Evolutionary conservation across 1,140 invertebrate species (phyloP).

Genomic region (Penaeus japonicus): DNA sequence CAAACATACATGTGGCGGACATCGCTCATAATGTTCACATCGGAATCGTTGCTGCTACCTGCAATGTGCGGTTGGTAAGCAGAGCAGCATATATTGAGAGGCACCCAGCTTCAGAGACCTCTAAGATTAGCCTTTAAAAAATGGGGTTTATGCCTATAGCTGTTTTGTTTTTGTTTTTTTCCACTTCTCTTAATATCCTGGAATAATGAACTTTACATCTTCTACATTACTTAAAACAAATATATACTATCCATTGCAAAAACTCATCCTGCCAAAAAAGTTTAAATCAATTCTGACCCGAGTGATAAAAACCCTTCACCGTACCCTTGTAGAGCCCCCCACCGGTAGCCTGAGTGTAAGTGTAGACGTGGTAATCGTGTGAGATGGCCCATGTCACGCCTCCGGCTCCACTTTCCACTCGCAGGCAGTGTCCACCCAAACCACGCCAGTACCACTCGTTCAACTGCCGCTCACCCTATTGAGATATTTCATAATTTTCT

Average conservation of each 20-base stretch:
- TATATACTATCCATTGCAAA: no score
- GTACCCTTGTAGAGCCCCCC: slow-evolving; percentile 78
- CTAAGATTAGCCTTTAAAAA: no score
- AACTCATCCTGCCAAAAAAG: no score
- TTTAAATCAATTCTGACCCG: no score
- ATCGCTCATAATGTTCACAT: slow-evolving; percentile 81
- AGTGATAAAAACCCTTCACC: background rate
- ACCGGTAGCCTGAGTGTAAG: slow-evolving; percentile 87
- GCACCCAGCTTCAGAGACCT: no score
- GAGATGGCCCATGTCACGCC: slow-evolving; percentile 89
- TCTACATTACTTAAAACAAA: no score
- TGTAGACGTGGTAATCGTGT: slow-evolving; percentile 83
- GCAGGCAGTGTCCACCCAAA: slow-evolving; percentile 82
- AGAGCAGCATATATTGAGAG: background rate
- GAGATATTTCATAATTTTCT: no score
- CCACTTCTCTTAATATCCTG: no score
- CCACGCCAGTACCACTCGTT: slow-evolving; percentile 71
- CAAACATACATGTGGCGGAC: slow-evolving; percentile 86
- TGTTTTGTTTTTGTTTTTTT: no score
- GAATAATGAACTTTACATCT: no score
- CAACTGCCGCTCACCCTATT: slow-evolving; percentile 27
- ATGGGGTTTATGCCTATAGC: no score
- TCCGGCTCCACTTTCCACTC: slow-evolving; percentile 76
- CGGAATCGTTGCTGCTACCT: slow-evolving; percentile 74
- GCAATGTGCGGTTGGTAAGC: slow-evolving; percentile 41